These are phyloP conservation scores for Eudasyphora cyanicolor DNA, from an alignment of 2,888 invertebrate genomes.

Conservation along the genomic window DNA sequence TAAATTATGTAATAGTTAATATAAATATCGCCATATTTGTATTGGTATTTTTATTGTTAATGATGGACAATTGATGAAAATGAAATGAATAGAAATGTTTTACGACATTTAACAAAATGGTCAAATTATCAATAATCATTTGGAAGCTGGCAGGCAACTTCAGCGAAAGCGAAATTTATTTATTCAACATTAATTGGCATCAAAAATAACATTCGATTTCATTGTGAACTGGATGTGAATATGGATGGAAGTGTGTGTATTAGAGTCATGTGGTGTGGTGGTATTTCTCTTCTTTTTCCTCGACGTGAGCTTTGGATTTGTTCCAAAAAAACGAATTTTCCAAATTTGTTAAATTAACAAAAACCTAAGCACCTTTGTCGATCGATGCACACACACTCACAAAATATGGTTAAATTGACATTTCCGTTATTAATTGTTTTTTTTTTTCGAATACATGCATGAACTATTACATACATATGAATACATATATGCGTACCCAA, in stretches of 20 bases:
- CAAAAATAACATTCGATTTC: not conserved
- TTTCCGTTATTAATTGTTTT: constrained; percentile 14
- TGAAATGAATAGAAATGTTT: not conserved
- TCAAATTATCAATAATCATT: not conserved
- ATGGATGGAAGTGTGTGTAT: too few relatives aligned
- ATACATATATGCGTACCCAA: too few relatives aligned
- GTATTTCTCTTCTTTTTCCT: not conserved
- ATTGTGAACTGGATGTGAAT: not conserved
- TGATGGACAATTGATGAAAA: too few relatives aligned
- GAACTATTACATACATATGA: too few relatives aligned
- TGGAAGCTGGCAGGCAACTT: not conserved
- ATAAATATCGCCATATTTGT: too few relatives aligned
- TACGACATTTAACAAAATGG: not conserved
- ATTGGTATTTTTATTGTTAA: not conserved
- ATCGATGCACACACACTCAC: not conserved
- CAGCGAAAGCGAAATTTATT: constrained; percentile 2
- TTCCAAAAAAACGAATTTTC: not conserved
- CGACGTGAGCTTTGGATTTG: not conserved
- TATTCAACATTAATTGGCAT: not conserved
- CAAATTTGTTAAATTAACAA: constrained; percentile 8
- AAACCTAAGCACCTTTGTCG: not conserved
- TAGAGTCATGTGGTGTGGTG: not conserved
- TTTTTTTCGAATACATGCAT: not conserved
- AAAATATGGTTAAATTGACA: constrained; percentile 11
- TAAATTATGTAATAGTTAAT: not conserved